Evolutionary conservation across 2,797 vertebrate genomes (phyloP), one percentile per base, ranked within the genome.

Genomic region (Phrynocephalus vlangalii): DNA sequence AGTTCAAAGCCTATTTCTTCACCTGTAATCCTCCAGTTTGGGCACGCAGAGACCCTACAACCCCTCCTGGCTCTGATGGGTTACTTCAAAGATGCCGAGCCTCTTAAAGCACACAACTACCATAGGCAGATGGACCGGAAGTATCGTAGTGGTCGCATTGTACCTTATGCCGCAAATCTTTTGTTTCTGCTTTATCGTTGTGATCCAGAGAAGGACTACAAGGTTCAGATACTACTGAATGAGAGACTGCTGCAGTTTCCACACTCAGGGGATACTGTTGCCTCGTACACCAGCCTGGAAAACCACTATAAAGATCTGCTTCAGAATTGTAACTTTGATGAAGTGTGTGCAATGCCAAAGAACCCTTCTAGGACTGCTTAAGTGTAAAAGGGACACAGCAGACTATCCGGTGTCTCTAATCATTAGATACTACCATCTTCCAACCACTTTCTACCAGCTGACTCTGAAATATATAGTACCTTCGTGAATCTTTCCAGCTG

Each of bases 31-130:
- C 94, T 99, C 83, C 97, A 99, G 90, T 96, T 99, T 86, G 99
- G 99, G 33, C 99, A 99, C 0, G 99, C 97, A 0, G 99, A 99
- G 96, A 99, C 99, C 0, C 97, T 99, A 22, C 96, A 99, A 77
- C 99, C 99, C 0, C 96, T 99, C 26, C 96, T 99, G 0, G 97
- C 98, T 6, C 97, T 99, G 66, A 97, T 99, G 97, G 98, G 98
- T 50, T 98, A 98, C 92, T 98, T 98, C 95, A 98, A 97, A 89
- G 98, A 99, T 52, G 92, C 95, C 4, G 97, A 96, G 11, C 97
- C 97, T 5, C 97, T 98, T 63, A 97, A 96, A 0, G 98, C 98
- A 1, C 91, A 80, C 88, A 99, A 98, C 94, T 99, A 96, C 1
- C 82, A 93, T 63, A 87, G 79, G 18, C 96, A 98, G 4, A 89